These are phyloP conservation scores for Poeciliopsis gracilis DNA, from an alignment of 2,797 vertebrate species.

Conservation along the genomic window DNA sequence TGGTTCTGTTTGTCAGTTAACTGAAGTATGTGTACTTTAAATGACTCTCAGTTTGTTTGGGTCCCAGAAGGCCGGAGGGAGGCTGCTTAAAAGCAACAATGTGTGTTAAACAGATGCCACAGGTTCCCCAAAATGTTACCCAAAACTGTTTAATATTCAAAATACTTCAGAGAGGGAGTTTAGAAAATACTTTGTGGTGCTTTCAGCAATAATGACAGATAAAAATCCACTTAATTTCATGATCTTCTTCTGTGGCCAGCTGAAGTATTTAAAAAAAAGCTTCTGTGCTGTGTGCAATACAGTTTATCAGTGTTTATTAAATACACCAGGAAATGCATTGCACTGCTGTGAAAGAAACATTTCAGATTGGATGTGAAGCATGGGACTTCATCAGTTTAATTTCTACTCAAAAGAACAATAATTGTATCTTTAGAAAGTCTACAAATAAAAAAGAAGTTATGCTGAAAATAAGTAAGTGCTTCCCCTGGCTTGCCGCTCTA, in stretches of 20 bases:
- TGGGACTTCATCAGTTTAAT: constrained; percentile 31
- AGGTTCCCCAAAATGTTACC: background rate
- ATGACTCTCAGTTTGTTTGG: constrained; percentile 21
- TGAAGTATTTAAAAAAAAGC: background rate
- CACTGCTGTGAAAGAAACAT: constrained; percentile 4
- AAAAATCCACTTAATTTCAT: constrained; percentile 9
- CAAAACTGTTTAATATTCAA: background rate
- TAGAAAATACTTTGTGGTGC: background rate
- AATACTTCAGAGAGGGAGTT: background rate
- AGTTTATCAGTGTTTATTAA: constrained; percentile 19
- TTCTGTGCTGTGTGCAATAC: background rate
- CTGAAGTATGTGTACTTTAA: constrained; percentile 23
- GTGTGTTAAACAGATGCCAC: background rate
- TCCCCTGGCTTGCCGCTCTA: constrained; percentile 19
- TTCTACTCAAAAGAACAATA: constrained; percentile 53
- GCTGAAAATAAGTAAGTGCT: constrained; percentile 23
- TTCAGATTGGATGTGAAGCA: constrained; percentile 29
- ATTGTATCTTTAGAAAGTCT: constrained; percentile 46
- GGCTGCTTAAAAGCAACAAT: background rate
- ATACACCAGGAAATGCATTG: constrained; percentile 17
- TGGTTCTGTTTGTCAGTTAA: constrained; percentile 23
- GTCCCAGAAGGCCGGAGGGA: constrained; percentile 17
- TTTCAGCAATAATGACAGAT: background rate
- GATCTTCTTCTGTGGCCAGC: background rate
- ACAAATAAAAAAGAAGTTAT: constrained; percentile 27